Evolutionary conservation across 2,113 vertebrate genomes (phyloP).

Genomic region (Sander vitreus): DNA sequence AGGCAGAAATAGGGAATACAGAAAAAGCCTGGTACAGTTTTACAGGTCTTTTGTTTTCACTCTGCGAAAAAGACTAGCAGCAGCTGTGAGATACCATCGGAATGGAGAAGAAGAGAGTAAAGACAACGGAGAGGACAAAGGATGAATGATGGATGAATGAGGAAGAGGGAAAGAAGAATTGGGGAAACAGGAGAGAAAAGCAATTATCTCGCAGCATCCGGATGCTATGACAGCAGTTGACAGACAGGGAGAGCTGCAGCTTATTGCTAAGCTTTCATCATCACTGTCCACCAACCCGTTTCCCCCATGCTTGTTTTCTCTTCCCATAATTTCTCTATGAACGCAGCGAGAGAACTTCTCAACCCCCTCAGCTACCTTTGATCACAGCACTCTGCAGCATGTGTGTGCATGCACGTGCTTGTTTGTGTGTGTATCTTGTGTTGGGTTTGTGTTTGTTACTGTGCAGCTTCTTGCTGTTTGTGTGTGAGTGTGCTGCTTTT

Average conservation of each 20-base stretch:
- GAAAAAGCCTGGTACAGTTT: conserved; percentile 22
- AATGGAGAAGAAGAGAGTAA: conserved; percentile 19
- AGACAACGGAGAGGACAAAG: conserved; percentile 29
- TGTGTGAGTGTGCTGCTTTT: conserved; percentile 34
- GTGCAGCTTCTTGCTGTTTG: not conserved
- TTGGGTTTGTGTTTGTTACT: conserved; percentile 36
- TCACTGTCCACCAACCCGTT: conserved; percentile 19
- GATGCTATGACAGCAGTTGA: conserved; percentile 74
- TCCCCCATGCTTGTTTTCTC: conserved; percentile 30
- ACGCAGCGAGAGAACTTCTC: conserved; percentile 54
- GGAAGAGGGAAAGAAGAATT: conserved; percentile 29
- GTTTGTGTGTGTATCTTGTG: conserved; percentile 10
- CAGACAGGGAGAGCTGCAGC: conserved; percentile 75
- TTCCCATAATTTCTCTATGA: conserved; percentile 61
- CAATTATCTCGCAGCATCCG: conserved; percentile 73
- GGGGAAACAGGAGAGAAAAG: conserved; percentile 59
- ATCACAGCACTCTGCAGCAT: conserved; percentile 48
- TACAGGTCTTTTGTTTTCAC: conserved; percentile 44
- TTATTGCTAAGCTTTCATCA: conserved; percentile 78
- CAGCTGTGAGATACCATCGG: conserved; percentile 43
- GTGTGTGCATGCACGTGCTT: conserved; percentile 12
- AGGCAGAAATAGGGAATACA: conserved; percentile 12
- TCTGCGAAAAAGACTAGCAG: not conserved
- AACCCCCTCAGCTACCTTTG: conserved; percentile 61
- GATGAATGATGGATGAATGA: conserved; percentile 70